These are phyloP conservation scores for Ochotona princeps DNA, from an alignment of 2,113 vertebrate genomes.

Conservation along the genomic window DNA sequence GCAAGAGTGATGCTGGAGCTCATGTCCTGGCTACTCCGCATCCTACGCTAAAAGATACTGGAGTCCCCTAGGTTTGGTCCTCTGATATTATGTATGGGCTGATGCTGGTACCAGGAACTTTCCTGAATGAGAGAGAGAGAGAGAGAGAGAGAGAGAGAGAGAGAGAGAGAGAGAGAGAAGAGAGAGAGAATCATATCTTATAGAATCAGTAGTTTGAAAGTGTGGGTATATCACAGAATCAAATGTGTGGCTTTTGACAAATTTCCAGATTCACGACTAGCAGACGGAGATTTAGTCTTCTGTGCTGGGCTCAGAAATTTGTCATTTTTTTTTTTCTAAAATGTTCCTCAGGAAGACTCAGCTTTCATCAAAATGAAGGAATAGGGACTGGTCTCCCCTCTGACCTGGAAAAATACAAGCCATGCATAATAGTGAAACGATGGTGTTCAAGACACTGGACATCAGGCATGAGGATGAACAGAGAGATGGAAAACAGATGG, in stretches of 20 bases:
- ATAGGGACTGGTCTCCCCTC: not conserved
- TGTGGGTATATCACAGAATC: not conserved
- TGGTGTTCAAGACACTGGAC: not conserved
- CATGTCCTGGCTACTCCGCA: no score
- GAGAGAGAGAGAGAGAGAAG: no score
- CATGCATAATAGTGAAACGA: not conserved
- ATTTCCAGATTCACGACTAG: constrained; percentile 14
- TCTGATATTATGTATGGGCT: no score
- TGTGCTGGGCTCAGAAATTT: not conserved
- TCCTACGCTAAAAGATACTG: no score
- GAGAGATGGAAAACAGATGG: not conserved
- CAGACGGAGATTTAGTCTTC: not conserved
- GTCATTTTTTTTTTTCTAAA: not conserved
- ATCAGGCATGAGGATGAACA: not conserved
- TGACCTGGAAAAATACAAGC: not conserved
- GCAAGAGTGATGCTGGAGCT: no score
- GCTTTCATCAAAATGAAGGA: not conserved
- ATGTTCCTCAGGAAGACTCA: not conserved
- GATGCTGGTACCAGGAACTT: no score
- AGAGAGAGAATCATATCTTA: no score
- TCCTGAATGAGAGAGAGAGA: no score
- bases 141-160: no score
- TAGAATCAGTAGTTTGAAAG: constrained; percentile 19
- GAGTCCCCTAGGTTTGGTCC: no score
- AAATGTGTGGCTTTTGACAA: not conserved